Evolutionary conservation across 2,113 vertebrate species (phyloP), one percentile per base, ranked within the genome.

Genomic region (Syngnathus scovelli): DNA sequence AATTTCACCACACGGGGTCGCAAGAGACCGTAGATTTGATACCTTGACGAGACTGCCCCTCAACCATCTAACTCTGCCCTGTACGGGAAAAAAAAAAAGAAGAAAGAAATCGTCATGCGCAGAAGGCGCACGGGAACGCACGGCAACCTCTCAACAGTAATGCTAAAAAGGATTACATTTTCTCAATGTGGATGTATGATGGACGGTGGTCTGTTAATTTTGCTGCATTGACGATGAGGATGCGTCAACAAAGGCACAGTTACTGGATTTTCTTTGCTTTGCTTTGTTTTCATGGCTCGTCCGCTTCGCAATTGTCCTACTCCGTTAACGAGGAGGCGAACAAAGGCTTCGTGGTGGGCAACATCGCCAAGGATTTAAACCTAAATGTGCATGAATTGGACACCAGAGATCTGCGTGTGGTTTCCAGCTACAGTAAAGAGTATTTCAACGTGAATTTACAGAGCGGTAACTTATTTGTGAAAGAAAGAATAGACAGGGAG

Each of bases 251-350:
- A 62, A 44, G 5, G 27, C n/a, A 23, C 21, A 12, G 9, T 62
- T 43, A 15, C 5, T 23, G 61, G 61, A 44, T 62, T 16, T 23
- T 15, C 5, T 27, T 62, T 39, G 60, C 60, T 62, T 43, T 62
- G 61, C n/a, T 62, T 27, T 62, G 21, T 62, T 4, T 27, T 27
- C 15, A 8, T 21, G 61, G 38, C 61, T 62, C 61, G 13, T 23
- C 39, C 39, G 61, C 61, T 7, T 27, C 61, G 39, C 61, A 62
- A 8, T 13, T 62, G 61, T 62, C 61, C 41, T 62, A 44, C 61
- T 62, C 61, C 39, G 16, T 62, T 7, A 27, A 16, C 39, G 61
- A 62, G 61, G 61, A 62, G 61, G 61, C 23, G 21, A 62, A 62
- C 61, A 62, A 62, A 62, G 61, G 61, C 61, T 62, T n/a, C n/a